phyloP scores from a whole-genome alignment of 1,140 invertebrate genomes.

The Gryllus bimaculatus region DNA sequence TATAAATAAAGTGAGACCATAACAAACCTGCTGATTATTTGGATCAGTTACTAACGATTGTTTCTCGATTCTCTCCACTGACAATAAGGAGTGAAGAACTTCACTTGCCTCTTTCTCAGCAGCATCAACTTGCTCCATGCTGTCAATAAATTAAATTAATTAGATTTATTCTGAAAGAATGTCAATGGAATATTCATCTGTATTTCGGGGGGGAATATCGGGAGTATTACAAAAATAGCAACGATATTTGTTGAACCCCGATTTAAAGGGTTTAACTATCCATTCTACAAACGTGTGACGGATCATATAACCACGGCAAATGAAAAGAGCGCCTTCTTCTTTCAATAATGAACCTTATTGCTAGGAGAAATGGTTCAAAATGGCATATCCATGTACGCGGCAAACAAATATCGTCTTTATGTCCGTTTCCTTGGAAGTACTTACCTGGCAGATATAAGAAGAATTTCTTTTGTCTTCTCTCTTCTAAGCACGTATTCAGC shows the following conservation, averaged over 20 bases:
- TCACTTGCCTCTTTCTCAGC: conserved; percentile 56
- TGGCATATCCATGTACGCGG: conserved; percentile 17
- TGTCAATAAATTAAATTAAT: background rate
- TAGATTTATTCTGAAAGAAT: background rate
- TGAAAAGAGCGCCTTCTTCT: background rate
- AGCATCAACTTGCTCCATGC: conserved; percentile 26
- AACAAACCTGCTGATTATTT: conserved; percentile 13
- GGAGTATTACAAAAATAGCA: background rate
- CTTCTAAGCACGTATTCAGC: background rate
- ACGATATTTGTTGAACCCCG: background rate
- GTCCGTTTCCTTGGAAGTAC: background rate
- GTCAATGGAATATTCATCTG: background rate
- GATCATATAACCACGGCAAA: background rate
- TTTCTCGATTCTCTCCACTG: conserved; percentile 47
- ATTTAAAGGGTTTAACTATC: background rate
- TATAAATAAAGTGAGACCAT: background rate
- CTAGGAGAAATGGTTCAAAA: conserved; percentile 23
- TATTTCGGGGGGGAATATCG: background rate
- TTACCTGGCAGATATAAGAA: background rate
- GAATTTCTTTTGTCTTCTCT: background rate
- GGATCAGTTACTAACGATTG: conserved; percentile 28
- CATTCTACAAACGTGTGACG: background rate
- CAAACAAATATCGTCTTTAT: conserved; percentile 20
- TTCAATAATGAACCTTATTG: conserved; percentile 22
- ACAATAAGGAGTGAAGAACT: conserved; percentile 50